phyloP scores from a whole-genome alignment of 2,797 vertebrate genomes.

The Acipenser transmontanus region DNA sequence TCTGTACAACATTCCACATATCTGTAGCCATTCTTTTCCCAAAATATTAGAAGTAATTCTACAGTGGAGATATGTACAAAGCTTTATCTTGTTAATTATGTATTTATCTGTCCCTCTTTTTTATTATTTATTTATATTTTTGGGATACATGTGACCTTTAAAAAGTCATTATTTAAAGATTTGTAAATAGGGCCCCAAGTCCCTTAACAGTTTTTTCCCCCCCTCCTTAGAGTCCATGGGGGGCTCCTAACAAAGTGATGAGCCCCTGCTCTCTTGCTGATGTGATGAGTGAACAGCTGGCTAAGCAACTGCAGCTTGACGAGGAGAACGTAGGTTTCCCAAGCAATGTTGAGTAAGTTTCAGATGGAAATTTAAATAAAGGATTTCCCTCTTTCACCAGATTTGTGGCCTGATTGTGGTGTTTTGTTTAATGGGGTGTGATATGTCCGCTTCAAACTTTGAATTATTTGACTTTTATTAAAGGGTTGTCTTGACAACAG shows the following conservation, averaged over 20 bases:
- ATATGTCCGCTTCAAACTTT: background rate
- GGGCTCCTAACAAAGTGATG: constrained; percentile 40
- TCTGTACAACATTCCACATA: no score
- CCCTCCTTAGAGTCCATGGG: constrained; percentile 74
- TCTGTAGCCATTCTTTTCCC: background rate
- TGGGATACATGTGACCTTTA: background rate
- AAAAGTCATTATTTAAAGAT: background rate
- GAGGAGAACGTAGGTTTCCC: constrained; percentile 68
- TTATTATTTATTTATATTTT: background rate
- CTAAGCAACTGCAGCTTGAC: constrained; percentile 74
- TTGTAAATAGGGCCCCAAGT: background rate
- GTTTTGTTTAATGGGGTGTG: background rate
- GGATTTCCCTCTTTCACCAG: background rate
- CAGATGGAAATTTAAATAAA: no score
- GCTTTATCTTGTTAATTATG: background rate
- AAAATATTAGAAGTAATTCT: background rate
- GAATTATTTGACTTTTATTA: background rate
- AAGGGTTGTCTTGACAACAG: background rate
- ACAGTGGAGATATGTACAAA: background rate
- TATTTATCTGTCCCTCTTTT: no score
- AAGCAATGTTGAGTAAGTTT: constrained; percentile 60
- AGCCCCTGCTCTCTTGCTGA: constrained; percentile 78
- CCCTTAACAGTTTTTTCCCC: background rate
- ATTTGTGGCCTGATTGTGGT: background rate
- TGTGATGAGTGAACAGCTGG: constrained; percentile 93